Evolutionary conservation across 2,888 invertebrate species (phyloP).

Genomic region (Perizoma affinitatum): DNA sequence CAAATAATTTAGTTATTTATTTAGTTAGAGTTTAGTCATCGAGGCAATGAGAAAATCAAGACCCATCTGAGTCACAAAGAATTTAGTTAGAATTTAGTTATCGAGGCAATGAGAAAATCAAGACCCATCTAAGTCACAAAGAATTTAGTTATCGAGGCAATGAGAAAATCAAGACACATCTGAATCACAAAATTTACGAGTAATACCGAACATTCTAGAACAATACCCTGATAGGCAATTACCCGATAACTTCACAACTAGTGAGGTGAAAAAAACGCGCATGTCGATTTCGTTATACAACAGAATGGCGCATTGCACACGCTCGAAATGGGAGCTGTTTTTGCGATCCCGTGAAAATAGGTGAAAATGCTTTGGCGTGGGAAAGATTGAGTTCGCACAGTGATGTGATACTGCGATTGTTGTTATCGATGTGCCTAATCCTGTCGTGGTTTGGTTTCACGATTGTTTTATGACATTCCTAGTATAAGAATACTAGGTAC

Average conservation of each 20-base stretch:
- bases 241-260: conserved; percentile 39
- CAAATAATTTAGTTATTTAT: too few relatives aligned
- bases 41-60: too few relatives aligned
- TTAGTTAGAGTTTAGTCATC: too few relatives aligned
- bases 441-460: not conserved
- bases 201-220: conserved; percentile 3
- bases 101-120: too few relatives aligned
- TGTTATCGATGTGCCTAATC: conserved; percentile 41
- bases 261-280: conserved; percentile 33
- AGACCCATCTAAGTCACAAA: too few relatives aligned
- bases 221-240: conserved; percentile 35
- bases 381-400: conserved; percentile 65
- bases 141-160: too few relatives aligned
- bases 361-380: conserved; percentile 76
- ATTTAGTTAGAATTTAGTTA: too few relatives aligned
- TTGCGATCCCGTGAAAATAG: conserved; percentile 70
- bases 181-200: too few relatives aligned
- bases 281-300: conserved; percentile 41
- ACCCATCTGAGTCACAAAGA: too few relatives aligned
- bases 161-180: too few relatives aligned
- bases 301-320: conserved; percentile 45
- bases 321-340: conserved; percentile 65
- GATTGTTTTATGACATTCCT: not conserved
- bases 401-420: conserved; percentile 40
- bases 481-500: too few relatives aligned